phyloP scores from a whole-genome alignment of 2,113 vertebrate genomes.

The Dolichotis patagonum region DNA sequence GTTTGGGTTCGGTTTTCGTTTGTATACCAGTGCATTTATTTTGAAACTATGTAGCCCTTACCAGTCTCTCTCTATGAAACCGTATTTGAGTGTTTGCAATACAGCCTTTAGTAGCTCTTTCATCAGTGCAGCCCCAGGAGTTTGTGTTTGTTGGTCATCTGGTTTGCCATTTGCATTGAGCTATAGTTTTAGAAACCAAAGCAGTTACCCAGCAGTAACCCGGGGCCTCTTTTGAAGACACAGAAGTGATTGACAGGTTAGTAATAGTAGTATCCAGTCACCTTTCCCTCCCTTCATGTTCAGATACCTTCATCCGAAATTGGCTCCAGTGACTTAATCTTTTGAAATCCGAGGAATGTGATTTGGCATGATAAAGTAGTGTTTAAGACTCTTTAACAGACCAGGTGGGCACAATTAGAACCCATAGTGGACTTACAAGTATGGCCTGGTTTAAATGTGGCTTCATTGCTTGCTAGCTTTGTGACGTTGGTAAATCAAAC shows the following conservation, averaged over 20 bases:
- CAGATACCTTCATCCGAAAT: neutral
- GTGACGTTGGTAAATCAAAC: neutral
- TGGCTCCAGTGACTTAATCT: neutral
- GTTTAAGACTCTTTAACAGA: neutral
- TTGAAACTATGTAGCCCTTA: neutral
- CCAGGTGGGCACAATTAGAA: neutral
- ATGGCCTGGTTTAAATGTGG: neutral
- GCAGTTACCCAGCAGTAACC: neutral
- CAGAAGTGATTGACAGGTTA: neutral
- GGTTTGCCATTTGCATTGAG: neutral
- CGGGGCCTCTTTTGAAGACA: neutral
- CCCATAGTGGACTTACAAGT: neutral
- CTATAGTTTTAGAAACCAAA: slow-evolving; percentile 34
- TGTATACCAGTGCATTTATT: neutral
- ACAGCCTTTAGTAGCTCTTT: neutral
- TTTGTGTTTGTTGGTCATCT: neutral
- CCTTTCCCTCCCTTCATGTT: neutral
- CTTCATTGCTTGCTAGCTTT: neutral
- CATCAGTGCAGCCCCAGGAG: neutral
- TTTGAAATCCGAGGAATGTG: neutral
- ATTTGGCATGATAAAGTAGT: neutral
- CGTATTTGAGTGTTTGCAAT: neutral
- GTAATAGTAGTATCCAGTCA: neutral
- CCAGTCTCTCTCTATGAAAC: neutral
- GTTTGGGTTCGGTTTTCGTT: neutral